Percentiles rank a stretch among this genome's conserved stretches.
Evolutionary conservation across 2,888 invertebrate genomes (phyloP).

Genomic region (Hypomecis atomaria): DNA sequence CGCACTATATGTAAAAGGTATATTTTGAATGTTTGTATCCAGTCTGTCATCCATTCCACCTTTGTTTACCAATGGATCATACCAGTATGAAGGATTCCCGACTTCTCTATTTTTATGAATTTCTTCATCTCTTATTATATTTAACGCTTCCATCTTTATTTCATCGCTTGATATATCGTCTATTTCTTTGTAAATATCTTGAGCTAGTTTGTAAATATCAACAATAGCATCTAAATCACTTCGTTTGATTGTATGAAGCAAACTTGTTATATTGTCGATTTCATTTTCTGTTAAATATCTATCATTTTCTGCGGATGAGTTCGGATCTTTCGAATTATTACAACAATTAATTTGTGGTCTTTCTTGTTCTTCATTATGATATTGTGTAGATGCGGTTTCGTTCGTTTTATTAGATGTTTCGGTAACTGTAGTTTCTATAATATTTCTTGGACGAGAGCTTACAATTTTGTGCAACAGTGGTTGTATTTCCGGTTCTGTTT

Average conservation of each 20-base stretch:
- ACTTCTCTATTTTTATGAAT: constrained; percentile 27
- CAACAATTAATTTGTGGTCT: neutral
- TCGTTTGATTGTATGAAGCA: constrained; percentile 69
- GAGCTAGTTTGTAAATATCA: constrained; percentile 74
- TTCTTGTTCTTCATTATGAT: neutral
- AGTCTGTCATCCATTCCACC: constrained; percentile 26
- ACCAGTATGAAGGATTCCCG: constrained; percentile 57
- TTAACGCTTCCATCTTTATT: constrained; percentile 44
- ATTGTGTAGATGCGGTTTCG: neutral
- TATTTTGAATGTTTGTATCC: constrained; percentile 45
- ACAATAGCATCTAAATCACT: constrained; percentile 75
- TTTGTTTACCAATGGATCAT: constrained; percentile 54
- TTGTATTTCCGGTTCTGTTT: constrained; percentile 31
- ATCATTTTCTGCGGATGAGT: constrained; percentile 45
- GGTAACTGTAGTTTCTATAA: neutral
- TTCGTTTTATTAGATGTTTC: neutral
- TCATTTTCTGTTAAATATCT: constrained; percentile 70
- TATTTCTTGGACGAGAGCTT: constrained; percentile 20
- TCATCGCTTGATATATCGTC: constrained; percentile 52
- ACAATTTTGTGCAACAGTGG: constrained; percentile 27
- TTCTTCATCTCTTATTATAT: constrained; percentile 30
- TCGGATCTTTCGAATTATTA: neutral
- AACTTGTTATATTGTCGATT: constrained; percentile 64
- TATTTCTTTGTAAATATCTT: constrained; percentile 74
- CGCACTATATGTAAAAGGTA: constrained; percentile 14